Base-by-base conservation (phyloP, 2,888 invertebrate genomes). In the Chymomyza caudatula region DNA sequence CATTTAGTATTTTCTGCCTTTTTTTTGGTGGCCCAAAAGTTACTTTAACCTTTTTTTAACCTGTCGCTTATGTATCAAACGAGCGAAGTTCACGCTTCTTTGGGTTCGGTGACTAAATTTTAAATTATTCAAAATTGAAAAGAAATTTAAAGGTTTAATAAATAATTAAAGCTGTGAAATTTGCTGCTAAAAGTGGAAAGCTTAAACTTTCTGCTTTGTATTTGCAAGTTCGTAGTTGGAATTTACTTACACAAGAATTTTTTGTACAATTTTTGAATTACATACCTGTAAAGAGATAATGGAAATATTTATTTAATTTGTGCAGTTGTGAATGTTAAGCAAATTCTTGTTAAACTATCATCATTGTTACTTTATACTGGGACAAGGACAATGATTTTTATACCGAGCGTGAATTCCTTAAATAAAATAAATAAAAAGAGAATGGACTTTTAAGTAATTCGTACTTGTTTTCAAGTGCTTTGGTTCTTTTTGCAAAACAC, bases 31-130 rank as follows among this genome's bases (percentile, higher is more conserved):
- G 23, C 53, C 15, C 57, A 64, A 53, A 53, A 25, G 13, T 67
- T 66, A 52, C 71, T 77, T 69, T 62, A 69, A 69, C 71, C 81
- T 71, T 78, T 63, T 49, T 63, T 13, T 58, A 44, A 22, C 13
- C 4, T 47, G 44, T 47, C 42, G 51, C n/a, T 51, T 37, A n/a
- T 43, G 11, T 53, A 6, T 25, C n/a, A 47, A 63, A 54, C 11
- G n/a, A n/a, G n/a, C n/a, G 11, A 66, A 60, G 63, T 71, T 71
- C 70, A 62, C 65, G 72, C 77, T 53, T 49, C 60, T 62, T 43
- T 76, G 71, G 19, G 63, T 52, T 63, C 66, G 15, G 44, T 47
- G 56, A 29, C 6, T 8, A 23, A 37, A 58, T 68, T 78, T 57
- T 67, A 6, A 13, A 52, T 69, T 73, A 60, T 65, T 69, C 49